Percentiles rank a stretch among this genome's conserved stretches.
These are phyloP conservation scores for Mugil cephalus DNA, from an alignment of 2,113 vertebrate species.

Conservation along the genomic window DNA sequence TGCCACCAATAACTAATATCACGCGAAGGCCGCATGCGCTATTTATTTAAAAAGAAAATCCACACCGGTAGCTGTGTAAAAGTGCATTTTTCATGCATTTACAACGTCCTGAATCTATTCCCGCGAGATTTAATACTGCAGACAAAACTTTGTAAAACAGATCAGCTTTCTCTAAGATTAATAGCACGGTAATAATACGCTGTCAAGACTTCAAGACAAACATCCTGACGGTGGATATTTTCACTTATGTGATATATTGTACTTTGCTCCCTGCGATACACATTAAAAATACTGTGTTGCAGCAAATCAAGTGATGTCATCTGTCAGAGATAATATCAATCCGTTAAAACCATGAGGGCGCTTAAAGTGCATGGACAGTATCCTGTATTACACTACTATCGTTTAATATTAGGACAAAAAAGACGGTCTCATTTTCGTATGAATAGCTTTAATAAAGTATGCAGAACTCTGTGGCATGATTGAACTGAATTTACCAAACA, in stretches of 20 bases:
- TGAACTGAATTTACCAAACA: no score
- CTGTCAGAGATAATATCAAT: background rate
- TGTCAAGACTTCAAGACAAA: constrained; percentile 40
- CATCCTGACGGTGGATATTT: constrained; percentile 22
- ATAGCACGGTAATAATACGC: constrained; percentile 31
- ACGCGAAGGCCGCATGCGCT: constrained; percentile 15
- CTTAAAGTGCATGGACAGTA: background rate
- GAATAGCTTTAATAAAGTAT: background rate
- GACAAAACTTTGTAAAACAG: constrained; percentile 3
- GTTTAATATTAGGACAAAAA: background rate
- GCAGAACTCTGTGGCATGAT: no score
- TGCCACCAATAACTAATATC: constrained; percentile 37
- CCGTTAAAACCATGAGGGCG: background rate
- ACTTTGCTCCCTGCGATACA: background rate
- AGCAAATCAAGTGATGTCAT: constrained; percentile 15
- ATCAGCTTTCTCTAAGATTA: constrained; percentile 31
- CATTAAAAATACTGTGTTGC: background rate
- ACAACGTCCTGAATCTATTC: constrained; percentile 33
- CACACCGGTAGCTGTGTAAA: background rate
- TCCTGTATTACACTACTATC: no score
- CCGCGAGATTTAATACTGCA: constrained; percentile 10
- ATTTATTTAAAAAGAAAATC: constrained; percentile 32
- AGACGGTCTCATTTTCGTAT: no score
- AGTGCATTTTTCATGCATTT: constrained; percentile 6
- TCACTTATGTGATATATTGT: constrained; percentile 7